Conservation (phyloP, 2,797 vertebrate genomes). For the Nyctalus aviator region DNA sequence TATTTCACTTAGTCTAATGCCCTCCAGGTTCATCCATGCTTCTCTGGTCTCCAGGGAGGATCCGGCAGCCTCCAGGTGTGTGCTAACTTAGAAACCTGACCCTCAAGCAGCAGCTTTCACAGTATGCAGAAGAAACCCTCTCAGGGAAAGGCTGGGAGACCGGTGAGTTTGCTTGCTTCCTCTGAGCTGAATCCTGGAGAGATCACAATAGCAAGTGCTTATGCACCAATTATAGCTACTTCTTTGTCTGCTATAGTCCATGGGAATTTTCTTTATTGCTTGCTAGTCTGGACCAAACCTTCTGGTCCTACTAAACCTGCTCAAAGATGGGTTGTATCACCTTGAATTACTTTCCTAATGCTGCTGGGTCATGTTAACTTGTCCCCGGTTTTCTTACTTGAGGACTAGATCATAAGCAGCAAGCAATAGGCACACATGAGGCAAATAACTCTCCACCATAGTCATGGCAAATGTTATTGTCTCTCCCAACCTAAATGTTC, state of each 20-base stretch:
- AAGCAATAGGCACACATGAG: background rate
- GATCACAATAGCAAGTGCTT: background rate
- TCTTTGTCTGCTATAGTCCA: background rate
- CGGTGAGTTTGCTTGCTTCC: background rate
- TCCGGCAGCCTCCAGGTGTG: background rate
- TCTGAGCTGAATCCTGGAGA: background rate
- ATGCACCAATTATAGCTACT: background rate
- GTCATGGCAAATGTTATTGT: background rate
- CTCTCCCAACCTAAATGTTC: background rate
- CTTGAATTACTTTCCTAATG: background rate
- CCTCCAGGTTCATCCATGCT: background rate
- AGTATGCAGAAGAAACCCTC: background rate
- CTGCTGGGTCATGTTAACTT: background rate
- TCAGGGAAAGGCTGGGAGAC: background rate
- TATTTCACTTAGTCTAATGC: background rate
- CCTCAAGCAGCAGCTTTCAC: background rate
- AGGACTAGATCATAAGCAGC: background rate
- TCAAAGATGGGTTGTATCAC: background rate
- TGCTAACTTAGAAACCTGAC: background rate
- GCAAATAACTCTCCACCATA: background rate
- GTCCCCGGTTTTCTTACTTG: background rate
- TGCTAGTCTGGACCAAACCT: background rate
- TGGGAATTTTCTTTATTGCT: background rate
- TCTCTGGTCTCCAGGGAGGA: background rate
- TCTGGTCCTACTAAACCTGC: background rate